A percentile compares a stretch with the other conserved stretches of the same genome.
phyloP scores from a whole-genome alignment of 2,113 vertebrate species.

The Chinchilla lanigera region DNA sequence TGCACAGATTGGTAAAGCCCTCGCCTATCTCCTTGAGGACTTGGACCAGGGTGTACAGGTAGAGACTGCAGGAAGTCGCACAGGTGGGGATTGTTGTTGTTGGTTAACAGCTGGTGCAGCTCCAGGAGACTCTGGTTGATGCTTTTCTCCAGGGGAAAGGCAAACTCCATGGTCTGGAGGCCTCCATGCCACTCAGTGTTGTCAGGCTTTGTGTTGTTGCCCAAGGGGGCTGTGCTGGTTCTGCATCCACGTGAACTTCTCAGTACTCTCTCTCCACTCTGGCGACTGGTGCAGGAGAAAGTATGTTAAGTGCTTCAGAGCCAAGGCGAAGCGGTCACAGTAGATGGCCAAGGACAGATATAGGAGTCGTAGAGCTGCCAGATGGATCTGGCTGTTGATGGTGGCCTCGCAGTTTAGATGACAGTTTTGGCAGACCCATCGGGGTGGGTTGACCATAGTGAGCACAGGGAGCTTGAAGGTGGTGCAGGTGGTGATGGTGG shows the following conservation, averaged over 20 bases:
- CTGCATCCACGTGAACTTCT: neutral
- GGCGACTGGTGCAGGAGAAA: neutral
- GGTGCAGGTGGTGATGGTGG: neutral
- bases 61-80: neutral
- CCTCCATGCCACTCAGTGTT: neutral
- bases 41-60: neutral
- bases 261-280: fast-evolving
- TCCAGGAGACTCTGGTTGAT: neutral
- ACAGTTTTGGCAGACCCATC: neutral
- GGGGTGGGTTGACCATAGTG: fast-evolving
- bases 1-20: neutral
- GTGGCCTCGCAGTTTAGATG: neutral
- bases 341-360: neutral
- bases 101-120: neutral
- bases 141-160: neutral
- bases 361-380: neutral
- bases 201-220: fast-evolving
- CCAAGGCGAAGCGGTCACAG: neutral
- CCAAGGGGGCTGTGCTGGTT: neutral
- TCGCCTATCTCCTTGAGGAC: neutral
- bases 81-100: fast-evolving
- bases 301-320: neutral
- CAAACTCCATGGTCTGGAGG: neutral
- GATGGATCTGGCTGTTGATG: neutral
- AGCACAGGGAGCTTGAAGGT: neutral